A percentile compares a stretch with the other conserved stretches of the same genome.
These are phyloP conservation scores for Potamarius usumacintae DNA, from an alignment of 2,113 vertebrate genomes.

Conservation along the genomic window DNA sequence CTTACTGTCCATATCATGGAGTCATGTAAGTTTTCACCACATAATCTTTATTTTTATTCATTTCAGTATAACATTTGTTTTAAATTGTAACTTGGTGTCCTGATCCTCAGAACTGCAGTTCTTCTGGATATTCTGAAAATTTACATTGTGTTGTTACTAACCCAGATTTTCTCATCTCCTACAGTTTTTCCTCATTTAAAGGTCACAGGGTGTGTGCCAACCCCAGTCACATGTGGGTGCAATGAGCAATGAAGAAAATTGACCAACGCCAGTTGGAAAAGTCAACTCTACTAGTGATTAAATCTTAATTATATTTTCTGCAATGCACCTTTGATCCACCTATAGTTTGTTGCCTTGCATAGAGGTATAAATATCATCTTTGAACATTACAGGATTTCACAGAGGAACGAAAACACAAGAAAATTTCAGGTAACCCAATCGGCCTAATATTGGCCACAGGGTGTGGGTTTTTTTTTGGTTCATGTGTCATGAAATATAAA, in stretches of 20 bases:
- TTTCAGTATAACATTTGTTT: background rate
- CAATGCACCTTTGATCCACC: background rate
- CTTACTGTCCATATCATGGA: background rate
- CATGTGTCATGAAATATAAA: too few species aligned
- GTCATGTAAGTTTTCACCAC: background rate
- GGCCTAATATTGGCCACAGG: too few species aligned
- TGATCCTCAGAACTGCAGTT: background rate
- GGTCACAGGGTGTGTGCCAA: background rate
- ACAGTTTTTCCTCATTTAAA: background rate
- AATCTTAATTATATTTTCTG: too few species aligned
- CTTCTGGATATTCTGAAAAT: background rate
- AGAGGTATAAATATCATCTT: background rate
- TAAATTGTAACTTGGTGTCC: too few species aligned
- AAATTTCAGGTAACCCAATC: too few species aligned
- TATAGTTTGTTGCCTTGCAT: background rate
- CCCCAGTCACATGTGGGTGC: background rate
- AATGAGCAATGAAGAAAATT: background rate
- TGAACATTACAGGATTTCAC: background rate
- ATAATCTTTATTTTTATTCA: background rate
- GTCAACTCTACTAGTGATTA: background rate
- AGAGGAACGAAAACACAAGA: too few species aligned
- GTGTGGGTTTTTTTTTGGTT: too few species aligned
- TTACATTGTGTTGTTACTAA: background rate
- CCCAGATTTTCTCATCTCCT: background rate
- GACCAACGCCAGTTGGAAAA: background rate